These are phyloP conservation scores for Coleophora deauratella DNA, from an alignment of 2,888 invertebrate species.

Conservation along the genomic window DNA sequence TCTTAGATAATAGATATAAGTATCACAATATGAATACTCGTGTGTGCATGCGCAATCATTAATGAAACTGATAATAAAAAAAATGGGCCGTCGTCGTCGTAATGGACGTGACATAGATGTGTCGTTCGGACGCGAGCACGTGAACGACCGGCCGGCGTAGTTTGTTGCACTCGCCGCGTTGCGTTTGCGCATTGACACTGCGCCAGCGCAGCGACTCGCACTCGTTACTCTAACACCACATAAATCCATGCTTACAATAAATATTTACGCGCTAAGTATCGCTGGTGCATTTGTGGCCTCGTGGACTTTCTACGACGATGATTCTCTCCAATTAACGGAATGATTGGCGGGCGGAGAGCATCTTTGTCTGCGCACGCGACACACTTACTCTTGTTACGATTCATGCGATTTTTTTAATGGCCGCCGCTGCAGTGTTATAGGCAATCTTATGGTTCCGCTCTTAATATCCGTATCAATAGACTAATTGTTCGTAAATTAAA, in stretches of 20 bases:
- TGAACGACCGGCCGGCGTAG: conserved; percentile 44
- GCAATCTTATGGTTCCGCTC: conserved; percentile 17
- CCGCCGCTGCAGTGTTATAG: conserved; percentile 7
- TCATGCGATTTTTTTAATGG: conserved; percentile 22
- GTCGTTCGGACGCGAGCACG: conserved; percentile 41
- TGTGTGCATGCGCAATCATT: too few species aligned
- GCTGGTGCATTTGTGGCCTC: conserved; percentile 9
- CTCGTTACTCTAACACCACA: conserved; percentile 2
- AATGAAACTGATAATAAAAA: too few species aligned
- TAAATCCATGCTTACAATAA: conserved; percentile 2
- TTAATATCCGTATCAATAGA: not conserved
- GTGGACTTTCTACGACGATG: conserved; percentile 63
- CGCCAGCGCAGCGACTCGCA: conserved; percentile 17
- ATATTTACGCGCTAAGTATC: conserved; percentile 11
- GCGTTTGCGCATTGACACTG: conserved; percentile 55
- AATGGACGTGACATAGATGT: conserved; percentile 34
- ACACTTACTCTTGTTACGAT: conserved; percentile 58
- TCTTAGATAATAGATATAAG: too few species aligned
- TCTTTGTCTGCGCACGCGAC: conserved; percentile 54
- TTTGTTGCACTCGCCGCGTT: conserved; percentile 49
- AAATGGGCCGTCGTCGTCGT: too few species aligned
- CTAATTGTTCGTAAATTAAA: not conserved
- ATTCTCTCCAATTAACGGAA: conserved; percentile 73
- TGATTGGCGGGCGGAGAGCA: conserved; percentile 58
- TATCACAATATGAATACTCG: too few species aligned